Evolutionary conservation across 2,888 invertebrate genomes (phyloP).

Genomic region (Rhagophthalmus giganteus): DNA sequence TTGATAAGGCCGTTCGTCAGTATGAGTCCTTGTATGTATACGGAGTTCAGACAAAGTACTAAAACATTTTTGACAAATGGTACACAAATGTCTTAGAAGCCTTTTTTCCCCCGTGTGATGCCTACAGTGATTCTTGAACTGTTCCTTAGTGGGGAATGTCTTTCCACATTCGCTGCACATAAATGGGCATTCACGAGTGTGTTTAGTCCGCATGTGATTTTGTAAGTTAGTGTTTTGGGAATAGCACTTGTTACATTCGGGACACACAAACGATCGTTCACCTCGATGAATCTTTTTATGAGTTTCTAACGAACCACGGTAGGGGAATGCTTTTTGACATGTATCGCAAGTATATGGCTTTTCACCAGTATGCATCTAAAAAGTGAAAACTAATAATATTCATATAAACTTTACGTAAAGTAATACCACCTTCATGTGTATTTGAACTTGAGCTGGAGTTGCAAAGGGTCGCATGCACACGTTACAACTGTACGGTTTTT

Average conservation of each 20-base stretch:
- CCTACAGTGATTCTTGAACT: conserved; percentile 41
- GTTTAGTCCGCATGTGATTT: conserved; percentile 40
- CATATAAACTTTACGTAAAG: neutral
- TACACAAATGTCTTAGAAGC: conserved; percentile 36
- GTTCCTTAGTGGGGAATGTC: conserved; percentile 39
- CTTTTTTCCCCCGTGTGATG: conserved; percentile 43
- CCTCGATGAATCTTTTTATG: conserved; percentile 42
- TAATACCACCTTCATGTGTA: conserved; percentile 40
- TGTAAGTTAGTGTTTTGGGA: conserved; percentile 41
- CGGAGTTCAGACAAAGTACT: conserved; percentile 36
- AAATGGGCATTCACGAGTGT: conserved; percentile 44
- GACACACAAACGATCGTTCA: conserved; percentile 38
- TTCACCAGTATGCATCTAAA: conserved; percentile 41
- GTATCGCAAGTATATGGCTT: conserved; percentile 40
- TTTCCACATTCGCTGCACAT: conserved; percentile 43
- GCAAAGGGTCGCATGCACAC: conserved; percentile 39
- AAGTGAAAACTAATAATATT: conserved; percentile 7
- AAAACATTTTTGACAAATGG: conserved; percentile 38
- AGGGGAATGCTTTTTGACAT: conserved; percentile 41
- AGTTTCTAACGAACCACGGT: conserved; percentile 40
- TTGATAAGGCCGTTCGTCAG: conserved; percentile 42
- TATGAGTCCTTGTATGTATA: conserved; percentile 40
- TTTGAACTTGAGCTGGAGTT: conserved; percentile 38
- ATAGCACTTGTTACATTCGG: conserved; percentile 40
- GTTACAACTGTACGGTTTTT: conserved; percentile 41